Evolutionary conservation across 2,888 invertebrate genomes (phyloP), one percentile per base, ranked within the genome.

Genomic region (Platerodrilus igneus): DNA sequence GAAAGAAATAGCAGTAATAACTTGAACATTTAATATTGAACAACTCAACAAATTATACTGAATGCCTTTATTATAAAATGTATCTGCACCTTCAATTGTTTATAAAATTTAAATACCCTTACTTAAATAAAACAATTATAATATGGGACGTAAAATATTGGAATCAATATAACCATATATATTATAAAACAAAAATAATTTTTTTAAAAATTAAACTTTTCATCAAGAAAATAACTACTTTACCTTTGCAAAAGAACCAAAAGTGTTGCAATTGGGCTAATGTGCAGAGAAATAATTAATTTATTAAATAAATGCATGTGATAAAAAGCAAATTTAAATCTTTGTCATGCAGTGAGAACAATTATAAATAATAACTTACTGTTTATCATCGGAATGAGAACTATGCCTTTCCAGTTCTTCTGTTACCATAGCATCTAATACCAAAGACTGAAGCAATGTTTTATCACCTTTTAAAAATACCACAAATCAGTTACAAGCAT

Each of bases 171-270:
- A n/a, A n/a, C n/a, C n/a, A n/a, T n/a, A n/a, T n/a, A n/a, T n/a
- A n/a, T n/a, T n/a, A n/a, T n/a, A n/a, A n/a, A n/a, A n/a, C n/a
- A n/a, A n/a, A n/a, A n/a, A n/a, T n/a, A n/a, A n/a, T n/a, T n/a
- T n/a, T n/a, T n/a, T n/a, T n/a, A n/a, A n/a, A n/a, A n/a, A n/a
- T n/a, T 38, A 39, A 43, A 13, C 19, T 42, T 37, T 27, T 35
- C 25, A 35, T 43, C 38, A 32, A n/a, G n/a, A n/a, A n/a, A 26
- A 30, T 31, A 64, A 57, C 66, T 71, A 74, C 76, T 77, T 86
- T 91, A 91, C 91, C 91, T 91, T 83, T 86, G 83, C 69, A 90
- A 81, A 69, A 90, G 83, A 77, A 86, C 88, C 88, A 91, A 88
- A 80, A 91, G 86, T 76, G 86, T 89, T 81, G 88, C 90, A 82